These are phyloP conservation scores for Telmatochromis sp. DNA, from an alignment of 2,113 vertebrate species.

Conservation along the genomic window DNA sequence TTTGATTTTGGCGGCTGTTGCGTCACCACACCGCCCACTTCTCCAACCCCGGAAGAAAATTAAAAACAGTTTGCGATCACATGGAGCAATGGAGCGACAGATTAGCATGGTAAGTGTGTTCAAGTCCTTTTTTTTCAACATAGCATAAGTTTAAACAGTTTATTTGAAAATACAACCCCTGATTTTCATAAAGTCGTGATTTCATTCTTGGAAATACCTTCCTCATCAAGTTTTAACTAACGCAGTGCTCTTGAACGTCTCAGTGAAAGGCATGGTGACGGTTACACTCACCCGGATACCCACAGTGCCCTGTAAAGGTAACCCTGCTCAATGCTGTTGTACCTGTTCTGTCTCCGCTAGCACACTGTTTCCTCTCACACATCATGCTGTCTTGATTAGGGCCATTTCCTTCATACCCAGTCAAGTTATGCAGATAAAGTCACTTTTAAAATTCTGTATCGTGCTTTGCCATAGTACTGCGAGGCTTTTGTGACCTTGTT, in stretches of 20 bases:
- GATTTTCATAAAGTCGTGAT: rapidly evolving
- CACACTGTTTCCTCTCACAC: neutral
- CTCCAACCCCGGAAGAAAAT: constrained; percentile 32
- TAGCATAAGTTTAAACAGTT: rapidly evolving
- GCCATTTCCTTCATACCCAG: neutral
- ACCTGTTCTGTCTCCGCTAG: neutral
- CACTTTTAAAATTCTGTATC: neutral
- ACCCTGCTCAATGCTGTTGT: neutral
- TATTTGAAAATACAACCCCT: rapidly evolving
- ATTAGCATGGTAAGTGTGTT: neutral
- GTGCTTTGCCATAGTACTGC: neutral
- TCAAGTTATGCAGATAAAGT: neutral
- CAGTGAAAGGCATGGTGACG: neutral
- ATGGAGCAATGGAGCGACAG: neutral
- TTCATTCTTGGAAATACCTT: neutral
- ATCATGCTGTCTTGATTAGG: neutral
- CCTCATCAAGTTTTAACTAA: neutral
- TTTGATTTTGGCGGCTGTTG: constrained; percentile 41
- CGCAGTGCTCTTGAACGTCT: neutral
- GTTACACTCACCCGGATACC: neutral
- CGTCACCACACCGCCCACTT: neutral
- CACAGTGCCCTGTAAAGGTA: neutral
- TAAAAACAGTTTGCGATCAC: neutral
- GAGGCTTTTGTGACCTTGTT: neutral
- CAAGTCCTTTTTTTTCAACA: neutral